These are phyloP conservation scores for Drosophila mimetica DNA, from an alignment of 2,888 invertebrate genomes.

Conservation along the genomic window DNA sequence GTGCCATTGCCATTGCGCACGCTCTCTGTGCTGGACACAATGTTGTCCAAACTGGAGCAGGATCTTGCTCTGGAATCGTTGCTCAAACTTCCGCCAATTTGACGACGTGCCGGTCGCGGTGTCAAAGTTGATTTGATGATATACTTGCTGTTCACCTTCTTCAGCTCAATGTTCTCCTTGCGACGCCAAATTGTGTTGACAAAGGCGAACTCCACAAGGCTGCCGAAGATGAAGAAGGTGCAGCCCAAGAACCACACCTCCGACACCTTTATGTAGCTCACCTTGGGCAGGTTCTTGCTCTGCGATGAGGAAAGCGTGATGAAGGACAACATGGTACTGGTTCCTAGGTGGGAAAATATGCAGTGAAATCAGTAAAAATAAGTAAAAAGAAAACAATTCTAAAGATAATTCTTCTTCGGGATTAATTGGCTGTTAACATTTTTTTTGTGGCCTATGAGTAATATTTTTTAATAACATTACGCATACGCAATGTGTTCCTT, in stretches of 20 bases:
- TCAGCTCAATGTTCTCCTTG: constrained; percentile 81
- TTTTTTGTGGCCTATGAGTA: too few species aligned
- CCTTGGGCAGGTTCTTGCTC: constrained; percentile 80
- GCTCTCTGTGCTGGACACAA: constrained; percentile 90
- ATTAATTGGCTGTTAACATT: too few species aligned
- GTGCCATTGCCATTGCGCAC: constrained; percentile 81
- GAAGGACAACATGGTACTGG: constrained; percentile 82
- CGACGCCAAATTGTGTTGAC: constrained; percentile 82
- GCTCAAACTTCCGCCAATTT: constrained; percentile 69
- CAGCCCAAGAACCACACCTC: constrained; percentile 82
- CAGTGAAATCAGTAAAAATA: not conserved
- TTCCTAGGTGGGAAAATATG: constrained; percentile 53
- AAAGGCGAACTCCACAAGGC: constrained; percentile 81
- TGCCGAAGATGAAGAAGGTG: constrained; percentile 82
- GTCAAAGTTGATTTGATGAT: constrained; percentile 81
- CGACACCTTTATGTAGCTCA: constrained; percentile 81
- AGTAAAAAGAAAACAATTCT: not conserved
- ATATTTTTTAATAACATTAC: too few species aligned
- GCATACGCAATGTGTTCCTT: not conserved
- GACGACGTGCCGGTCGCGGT: constrained; percentile 77
- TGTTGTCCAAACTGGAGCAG: constrained; percentile 88
- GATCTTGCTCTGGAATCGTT: constrained; percentile 87
- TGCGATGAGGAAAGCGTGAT: constrained; percentile 81
- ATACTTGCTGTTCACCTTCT: constrained; percentile 82
- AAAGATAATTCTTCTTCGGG: too few species aligned